Conservation (phyloP, 2,113 vertebrate species). For the Anoura caudifer region DNA sequence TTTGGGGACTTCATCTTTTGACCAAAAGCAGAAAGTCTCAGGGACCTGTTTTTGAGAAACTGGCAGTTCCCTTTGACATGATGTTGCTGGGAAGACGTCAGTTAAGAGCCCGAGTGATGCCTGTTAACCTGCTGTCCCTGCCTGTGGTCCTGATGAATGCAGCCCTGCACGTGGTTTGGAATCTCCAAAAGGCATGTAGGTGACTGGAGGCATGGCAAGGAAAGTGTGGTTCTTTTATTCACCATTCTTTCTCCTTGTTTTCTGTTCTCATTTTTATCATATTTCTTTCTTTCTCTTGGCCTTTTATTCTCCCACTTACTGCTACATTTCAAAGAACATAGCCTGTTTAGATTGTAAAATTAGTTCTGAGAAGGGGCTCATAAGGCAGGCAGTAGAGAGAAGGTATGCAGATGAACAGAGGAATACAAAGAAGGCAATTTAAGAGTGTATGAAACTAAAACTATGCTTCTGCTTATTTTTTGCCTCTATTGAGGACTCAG, state of each 20-base stretch:
- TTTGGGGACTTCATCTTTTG: neutral
- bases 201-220: neutral
- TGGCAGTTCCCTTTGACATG: neutral
- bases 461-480: neutral
- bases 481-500: neutral
- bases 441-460: neutral
- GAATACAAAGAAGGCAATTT: neutral
- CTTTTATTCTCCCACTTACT: neutral
- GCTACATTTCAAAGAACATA: neutral
- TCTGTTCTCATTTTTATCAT: neutral
- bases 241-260: neutral
- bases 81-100: neutral
- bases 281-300: slow-evolving; percentile 1
- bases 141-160: neutral
- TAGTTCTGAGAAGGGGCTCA: neutral
- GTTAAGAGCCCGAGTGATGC: neutral
- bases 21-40: slow-evolving; percentile 21
- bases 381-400: neutral
- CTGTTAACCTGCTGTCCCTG: neutral
- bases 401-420: neutral
- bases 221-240: neutral
- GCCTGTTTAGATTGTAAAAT: neutral
- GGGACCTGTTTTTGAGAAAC: slow-evolving; percentile 27
- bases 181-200: neutral
- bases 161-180: neutral